A percentile compares a stretch with the other conserved stretches of the same genome.
These are phyloP conservation scores for Glossophaga mutica DNA, from an alignment of 2,797 vertebrate species.

Conservation along the genomic window DNA sequence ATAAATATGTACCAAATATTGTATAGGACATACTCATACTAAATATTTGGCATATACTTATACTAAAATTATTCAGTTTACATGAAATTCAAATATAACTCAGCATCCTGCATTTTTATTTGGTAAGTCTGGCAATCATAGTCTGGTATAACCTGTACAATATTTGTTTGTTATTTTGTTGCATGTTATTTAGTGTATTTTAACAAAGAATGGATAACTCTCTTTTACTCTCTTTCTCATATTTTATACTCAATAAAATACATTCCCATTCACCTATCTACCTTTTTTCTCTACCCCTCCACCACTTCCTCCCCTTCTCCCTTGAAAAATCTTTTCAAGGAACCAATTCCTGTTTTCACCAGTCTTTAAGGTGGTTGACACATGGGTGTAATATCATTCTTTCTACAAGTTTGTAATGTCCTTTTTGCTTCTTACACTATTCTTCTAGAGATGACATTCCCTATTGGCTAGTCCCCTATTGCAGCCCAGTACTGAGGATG, in stretches of 20 bases:
- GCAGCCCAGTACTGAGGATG: neutral
- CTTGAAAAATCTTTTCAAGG: neutral
- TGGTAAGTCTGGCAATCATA: neutral
- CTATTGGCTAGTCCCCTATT: neutral
- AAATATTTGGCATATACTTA: neutral
- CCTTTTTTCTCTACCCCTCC: neutral
- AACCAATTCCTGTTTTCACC: neutral
- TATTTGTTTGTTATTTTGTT: neutral
- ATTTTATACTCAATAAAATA: neutral
- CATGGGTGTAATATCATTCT: neutral
- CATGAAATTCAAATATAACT: neutral
- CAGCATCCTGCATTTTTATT: neutral
- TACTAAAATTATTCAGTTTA: neutral
- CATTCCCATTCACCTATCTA: neutral
- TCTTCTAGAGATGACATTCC: neutral
- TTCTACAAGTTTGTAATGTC: neutral
- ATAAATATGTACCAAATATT: neutral
- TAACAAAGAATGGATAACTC: neutral
- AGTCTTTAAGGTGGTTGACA: neutral
- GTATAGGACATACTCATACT: neutral
- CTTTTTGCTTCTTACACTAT: neutral
- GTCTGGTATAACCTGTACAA: neutral
- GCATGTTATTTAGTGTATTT: neutral
- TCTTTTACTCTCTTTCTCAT: neutral
- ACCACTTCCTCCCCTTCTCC: no score